These are phyloP conservation scores for Enteromius argenteus DNA, from an alignment of 2,797 vertebrate genomes.

Conservation along the genomic window DNA sequence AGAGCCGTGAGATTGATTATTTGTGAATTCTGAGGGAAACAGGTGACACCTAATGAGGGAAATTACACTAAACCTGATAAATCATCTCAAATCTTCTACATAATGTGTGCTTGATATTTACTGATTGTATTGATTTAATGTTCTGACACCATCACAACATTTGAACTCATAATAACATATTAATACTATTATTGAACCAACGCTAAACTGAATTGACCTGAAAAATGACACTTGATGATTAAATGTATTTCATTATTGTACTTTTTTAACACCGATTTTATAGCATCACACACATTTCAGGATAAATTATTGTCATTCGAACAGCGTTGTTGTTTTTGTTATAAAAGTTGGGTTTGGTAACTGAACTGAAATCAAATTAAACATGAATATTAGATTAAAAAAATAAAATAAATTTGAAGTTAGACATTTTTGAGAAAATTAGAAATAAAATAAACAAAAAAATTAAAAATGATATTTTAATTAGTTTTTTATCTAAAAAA, in stretches of 20 bases:
- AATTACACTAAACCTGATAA: neutral
- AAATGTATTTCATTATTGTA: neutral
- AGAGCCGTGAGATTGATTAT: constrained; percentile 61
- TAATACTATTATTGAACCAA: neutral
- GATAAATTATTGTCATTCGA: neutral
- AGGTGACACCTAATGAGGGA: neutral
- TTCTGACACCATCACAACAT: neutral
- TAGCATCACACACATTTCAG: neutral
- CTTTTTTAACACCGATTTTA: neutral
- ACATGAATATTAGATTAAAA: neutral
- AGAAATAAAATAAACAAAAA: neutral
- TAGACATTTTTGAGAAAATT: neutral
- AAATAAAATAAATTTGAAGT: accelerated
- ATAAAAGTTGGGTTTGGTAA: neutral
- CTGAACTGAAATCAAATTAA: neutral
- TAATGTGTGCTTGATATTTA: neutral
- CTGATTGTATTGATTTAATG: neutral
- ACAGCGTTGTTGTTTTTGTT: neutral
- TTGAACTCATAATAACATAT: neutral
- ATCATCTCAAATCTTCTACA: neutral
- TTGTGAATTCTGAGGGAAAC: constrained; percentile 38
- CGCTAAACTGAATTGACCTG: neutral
- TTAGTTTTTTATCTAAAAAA: too few relatives aligned
- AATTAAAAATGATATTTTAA: neutral
- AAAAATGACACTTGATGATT: neutral